A percentile compares a stretch with the other conserved stretches of the same genome.
Evolutionary conservation across 1,140 invertebrate species (phyloP).

Genomic region (Drosophila littoralis): DNA sequence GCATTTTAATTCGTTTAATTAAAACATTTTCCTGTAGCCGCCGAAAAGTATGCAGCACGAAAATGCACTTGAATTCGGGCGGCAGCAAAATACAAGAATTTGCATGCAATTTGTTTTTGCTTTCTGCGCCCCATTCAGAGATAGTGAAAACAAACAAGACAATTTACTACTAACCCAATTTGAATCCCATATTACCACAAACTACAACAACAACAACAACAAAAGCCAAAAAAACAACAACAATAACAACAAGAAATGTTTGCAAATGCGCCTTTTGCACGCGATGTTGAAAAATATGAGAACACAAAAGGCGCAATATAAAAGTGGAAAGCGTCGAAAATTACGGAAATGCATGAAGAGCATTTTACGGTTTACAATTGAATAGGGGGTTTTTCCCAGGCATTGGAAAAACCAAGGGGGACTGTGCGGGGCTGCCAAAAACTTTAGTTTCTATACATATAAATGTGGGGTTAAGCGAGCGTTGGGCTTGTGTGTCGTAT

Average conservation of each 20-base stretch:
- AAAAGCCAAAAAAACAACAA: constrained; percentile 17
- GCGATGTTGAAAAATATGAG: constrained; percentile 57
- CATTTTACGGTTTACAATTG: constrained; percentile 30
- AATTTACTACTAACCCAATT: constrained; percentile 77
- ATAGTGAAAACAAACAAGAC: constrained; percentile 66
- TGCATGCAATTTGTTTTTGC: constrained; percentile 24
- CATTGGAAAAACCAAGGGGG: not conserved
- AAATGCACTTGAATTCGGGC: constrained; percentile 19
- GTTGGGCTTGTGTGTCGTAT: constrained; percentile 2
- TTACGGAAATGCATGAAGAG: constrained; percentile 64
- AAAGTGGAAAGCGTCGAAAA: constrained; percentile 65
- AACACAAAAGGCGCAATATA: constrained; percentile 65
- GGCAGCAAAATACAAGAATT: not conserved
- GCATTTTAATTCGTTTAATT: constrained; percentile 15
- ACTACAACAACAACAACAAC: constrained; percentile 40
- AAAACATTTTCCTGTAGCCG: not conserved
- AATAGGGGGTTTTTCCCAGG: not conserved
- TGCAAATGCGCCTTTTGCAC: constrained; percentile 19
- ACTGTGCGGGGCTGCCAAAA: constrained; percentile 1
- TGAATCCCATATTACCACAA: constrained; percentile 54
- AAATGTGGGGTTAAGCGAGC: constrained; percentile 23
- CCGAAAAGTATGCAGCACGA: constrained; percentile 36
- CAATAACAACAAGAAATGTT: constrained; percentile 16
- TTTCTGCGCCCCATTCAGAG: constrained; percentile 17
- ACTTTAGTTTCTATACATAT: constrained; percentile 14